phyloP scores from a whole-genome alignment of 1,140 invertebrate genomes.

The Vanessa tameamea region DNA sequence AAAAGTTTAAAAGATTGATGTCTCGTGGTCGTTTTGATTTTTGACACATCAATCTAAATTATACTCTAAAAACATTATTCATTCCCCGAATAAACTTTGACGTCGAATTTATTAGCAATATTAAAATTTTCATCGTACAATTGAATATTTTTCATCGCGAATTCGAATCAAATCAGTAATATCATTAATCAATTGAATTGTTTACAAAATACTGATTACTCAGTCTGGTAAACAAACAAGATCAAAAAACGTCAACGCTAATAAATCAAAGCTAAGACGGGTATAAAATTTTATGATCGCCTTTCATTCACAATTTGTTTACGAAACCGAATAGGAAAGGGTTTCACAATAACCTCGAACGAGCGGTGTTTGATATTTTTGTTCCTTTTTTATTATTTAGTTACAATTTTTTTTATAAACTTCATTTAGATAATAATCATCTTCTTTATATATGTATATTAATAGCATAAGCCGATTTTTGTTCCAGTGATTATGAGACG shows the following conservation, averaged over 20 bases:
- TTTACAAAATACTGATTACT: constrained; percentile 2
- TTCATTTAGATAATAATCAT: too few species aligned
- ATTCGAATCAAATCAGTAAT: background rate
- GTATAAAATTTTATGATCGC: constrained; percentile 20
- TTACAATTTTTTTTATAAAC: too few species aligned
- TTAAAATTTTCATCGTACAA: background rate
- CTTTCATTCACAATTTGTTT: constrained; percentile 21
- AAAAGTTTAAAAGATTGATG: too few species aligned
- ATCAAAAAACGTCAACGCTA: constrained; percentile 17
- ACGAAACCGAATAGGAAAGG: constrained; percentile 12
- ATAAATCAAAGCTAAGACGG: constrained; percentile 23
- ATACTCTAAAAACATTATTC: background rate
- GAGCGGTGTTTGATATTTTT: background rate
- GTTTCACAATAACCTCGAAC: constrained; percentile 7
- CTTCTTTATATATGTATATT: too few species aligned
- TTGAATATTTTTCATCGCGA: background rate
- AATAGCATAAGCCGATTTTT: too few species aligned
- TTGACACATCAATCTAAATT: background rate
- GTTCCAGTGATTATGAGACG: too few species aligned
- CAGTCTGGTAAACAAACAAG: constrained; percentile 3
- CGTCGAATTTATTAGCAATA: background rate
- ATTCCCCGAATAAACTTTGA: background rate
- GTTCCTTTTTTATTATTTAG: background rate
- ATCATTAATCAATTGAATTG: constrained; percentile 10
- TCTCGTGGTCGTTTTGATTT: too few species aligned